phyloP scores from a whole-genome alignment of 2,113 vertebrate species.

The Silurus glanis region DNA sequence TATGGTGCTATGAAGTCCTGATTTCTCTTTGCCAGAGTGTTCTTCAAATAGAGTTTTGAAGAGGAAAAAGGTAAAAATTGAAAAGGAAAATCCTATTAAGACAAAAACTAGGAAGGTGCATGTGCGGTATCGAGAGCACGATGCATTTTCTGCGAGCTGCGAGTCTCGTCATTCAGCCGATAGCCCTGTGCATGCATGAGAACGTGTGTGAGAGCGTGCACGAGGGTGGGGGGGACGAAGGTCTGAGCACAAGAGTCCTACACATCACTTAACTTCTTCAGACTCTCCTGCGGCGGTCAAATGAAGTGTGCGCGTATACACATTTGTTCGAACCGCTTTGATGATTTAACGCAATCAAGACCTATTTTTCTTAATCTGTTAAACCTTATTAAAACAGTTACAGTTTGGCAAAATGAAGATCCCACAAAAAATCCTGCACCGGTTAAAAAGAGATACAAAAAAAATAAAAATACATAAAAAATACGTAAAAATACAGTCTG shows the following conservation, averaged over 20 bases:
- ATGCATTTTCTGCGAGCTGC: constrained; percentile 11
- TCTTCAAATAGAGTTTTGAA: not conserved
- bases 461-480: not conserved
- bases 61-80: too few relatives aligned
- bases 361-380: not conserved
- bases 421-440: not conserved
- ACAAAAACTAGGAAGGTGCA: constrained; percentile 31
- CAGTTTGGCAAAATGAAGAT: too few relatives aligned
- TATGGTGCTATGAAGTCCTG: not conserved
- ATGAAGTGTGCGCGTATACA: not conserved
- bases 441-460: not conserved
- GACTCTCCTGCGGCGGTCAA: constrained; percentile 19
- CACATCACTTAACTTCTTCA: constrained; percentile 19
- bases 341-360: not conserved
- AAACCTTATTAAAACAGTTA: not conserved
- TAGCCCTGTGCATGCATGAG: constrained; percentile 25
- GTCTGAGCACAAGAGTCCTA: not conserved
- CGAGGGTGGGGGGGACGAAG: not conserved
- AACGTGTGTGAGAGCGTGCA: not conserved
- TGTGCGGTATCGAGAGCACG: constrained; percentile 28
- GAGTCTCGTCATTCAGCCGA: constrained; percentile 15
- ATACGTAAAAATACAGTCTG: not conserved
- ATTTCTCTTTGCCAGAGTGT: not conserved
- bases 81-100: not conserved
- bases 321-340: not conserved